Conservation (phyloP, 2,888 invertebrate genomes). For the Protonemura montana region DNA sequence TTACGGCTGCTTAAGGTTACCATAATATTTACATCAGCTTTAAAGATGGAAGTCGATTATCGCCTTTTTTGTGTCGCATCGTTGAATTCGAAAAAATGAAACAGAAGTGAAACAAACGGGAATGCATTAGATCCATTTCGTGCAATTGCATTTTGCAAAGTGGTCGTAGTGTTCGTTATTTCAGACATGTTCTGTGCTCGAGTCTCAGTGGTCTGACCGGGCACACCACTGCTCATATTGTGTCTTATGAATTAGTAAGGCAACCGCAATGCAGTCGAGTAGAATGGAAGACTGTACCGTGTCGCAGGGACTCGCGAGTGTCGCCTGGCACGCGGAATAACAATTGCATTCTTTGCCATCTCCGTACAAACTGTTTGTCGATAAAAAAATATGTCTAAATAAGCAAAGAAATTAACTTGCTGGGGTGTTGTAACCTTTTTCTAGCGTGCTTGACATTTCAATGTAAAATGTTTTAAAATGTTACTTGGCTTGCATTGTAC, state of each 20-base stretch:
- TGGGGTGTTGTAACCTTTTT: too few species aligned
- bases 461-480: too few species aligned
- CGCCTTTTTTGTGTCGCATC: neutral
- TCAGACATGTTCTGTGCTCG: neutral
- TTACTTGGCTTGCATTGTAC: too few species aligned
- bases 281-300: neutral
- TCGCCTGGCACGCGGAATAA: neutral
- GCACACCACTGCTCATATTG: neutral
- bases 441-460: too few species aligned
- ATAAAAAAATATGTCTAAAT: neutral
- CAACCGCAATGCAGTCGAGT: conserved; percentile 20
- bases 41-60: neutral
- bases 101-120: neutral
- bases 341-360: neutral
- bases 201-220: neutral
- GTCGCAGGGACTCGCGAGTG: neutral
- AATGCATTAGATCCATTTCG: neutral
- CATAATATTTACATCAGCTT: conserved; percentile 12
- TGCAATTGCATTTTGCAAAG: neutral
- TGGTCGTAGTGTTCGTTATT: neutral
- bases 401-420: too few species aligned
- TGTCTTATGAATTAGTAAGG: conserved; percentile 29
- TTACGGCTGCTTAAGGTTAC: neutral
- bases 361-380: neutral
- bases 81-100: neutral